Conservation (phyloP, 2,797 vertebrate species). For the Oreonectes daqikongensis region DNA sequence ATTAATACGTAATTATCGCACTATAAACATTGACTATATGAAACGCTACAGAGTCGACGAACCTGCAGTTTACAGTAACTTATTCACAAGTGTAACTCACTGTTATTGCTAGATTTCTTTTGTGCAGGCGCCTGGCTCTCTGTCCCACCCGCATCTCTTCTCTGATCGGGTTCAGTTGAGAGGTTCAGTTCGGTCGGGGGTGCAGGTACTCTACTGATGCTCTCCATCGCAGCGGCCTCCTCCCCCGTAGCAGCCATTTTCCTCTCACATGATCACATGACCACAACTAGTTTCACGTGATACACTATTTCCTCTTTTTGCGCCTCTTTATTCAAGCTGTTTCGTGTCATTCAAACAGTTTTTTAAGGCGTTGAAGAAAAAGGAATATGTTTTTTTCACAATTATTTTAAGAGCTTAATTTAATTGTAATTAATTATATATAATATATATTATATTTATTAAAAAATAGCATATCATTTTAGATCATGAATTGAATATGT, state of each 20-base stretch:
- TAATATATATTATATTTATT: no score
- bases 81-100: constrained; percentile 58
- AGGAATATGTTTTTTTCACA: no score
- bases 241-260: constrained; percentile 78
- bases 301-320: constrained; percentile 58
- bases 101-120: constrained; percentile 70
- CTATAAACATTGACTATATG: no score
- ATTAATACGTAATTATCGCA: background rate
- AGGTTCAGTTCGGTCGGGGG: constrained; percentile 55
- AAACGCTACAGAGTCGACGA: background rate
- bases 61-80: background rate
- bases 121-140: constrained; percentile 54
- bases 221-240: constrained; percentile 76
- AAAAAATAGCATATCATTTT: no score
- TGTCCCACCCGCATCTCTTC: constrained; percentile 9
- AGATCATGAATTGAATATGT: background rate
- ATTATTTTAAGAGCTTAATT: no score
- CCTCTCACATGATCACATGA: constrained; percentile 71
- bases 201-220: constrained; percentile 66
- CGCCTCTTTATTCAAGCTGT: no score
- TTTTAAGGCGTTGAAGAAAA: no score
- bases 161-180: background rate
- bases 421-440: no score
- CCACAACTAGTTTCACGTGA: constrained; percentile 68
- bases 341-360: no score